phyloP scores from a whole-genome alignment of 2,888 invertebrate genomes.

The Mystacides longicornis region DNA sequence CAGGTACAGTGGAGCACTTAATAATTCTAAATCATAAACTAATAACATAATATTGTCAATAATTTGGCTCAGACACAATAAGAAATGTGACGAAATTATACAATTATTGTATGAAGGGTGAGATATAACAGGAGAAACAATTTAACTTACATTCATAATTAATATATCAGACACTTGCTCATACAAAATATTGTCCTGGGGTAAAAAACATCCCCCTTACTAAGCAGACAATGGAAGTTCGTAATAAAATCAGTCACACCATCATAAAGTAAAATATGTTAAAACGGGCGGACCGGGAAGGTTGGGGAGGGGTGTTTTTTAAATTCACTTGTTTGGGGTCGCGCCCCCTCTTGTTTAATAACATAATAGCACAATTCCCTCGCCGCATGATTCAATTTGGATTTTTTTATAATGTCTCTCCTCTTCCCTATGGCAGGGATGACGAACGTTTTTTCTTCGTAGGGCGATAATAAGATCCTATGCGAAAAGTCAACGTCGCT shows the following conservation, averaged over 20 bases:
- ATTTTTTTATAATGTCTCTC: conserved; percentile 43
- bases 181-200: conserved; percentile 21
- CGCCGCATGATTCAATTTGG: conserved; percentile 62
- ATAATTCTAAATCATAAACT: no score
- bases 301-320: conserved; percentile 18
- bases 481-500: no score
- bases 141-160: conserved; percentile 24
- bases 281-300: conserved; percentile 5
- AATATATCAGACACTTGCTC: conserved; percentile 24
- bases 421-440: conserved; percentile 10
- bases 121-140: conserved; percentile 17
- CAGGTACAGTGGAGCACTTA: no score
- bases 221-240: conserved; percentile 16
- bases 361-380: conserved; percentile 63
- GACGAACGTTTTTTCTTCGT: neutral
- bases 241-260: conserved; percentile 26
- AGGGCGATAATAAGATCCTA: no score
- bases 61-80: no score
- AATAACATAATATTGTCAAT: neutral
- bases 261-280: conserved; percentile 26
- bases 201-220: conserved; percentile 13
- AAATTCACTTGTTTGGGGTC: conserved; percentile 31
- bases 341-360: conserved; percentile 56
- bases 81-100: no score
- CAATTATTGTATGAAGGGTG: conserved; percentile 1